A percentile compares a stretch with the other conserved stretches of the same genome.
These are phyloP conservation scores for Lithophane leautieri DNA, from an alignment of 2,888 invertebrate genomes.

Conservation along the genomic window DNA sequence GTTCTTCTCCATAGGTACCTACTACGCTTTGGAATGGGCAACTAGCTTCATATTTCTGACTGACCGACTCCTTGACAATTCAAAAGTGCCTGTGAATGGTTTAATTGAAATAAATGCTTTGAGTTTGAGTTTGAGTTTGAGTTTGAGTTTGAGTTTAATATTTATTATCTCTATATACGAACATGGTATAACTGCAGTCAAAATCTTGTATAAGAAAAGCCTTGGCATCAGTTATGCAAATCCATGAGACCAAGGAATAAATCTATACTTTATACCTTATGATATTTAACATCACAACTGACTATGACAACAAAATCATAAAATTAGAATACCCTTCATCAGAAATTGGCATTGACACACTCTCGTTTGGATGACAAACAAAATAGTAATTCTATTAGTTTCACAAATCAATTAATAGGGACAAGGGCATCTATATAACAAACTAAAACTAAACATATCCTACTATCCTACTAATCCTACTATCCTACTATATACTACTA, in stretches of 20 bases:
- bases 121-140: too few relatives aligned
- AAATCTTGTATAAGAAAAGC: not conserved
- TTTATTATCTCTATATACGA: not conserved
- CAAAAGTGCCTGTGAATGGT: too few relatives aligned
- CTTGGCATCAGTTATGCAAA: not conserved
- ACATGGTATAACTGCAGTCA: not conserved
- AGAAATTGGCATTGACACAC: slow-evolving; percentile 56
- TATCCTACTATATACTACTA: too few relatives aligned
- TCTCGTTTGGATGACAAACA: slow-evolving; percentile 15
- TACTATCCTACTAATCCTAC: too few relatives aligned
- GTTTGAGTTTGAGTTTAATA: too few relatives aligned
- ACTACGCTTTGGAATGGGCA: too few relatives aligned
- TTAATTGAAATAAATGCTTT: too few relatives aligned
- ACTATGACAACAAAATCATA: not conserved
- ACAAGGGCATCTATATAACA: slow-evolving; percentile 44
- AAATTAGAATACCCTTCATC: slow-evolving; percentile 37
- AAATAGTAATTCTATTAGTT: slow-evolving; percentile 37
- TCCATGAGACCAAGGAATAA: slow-evolving; percentile 2
- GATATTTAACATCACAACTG: not conserved
- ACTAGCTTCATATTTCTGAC: too few relatives aligned
- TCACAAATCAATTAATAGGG: slow-evolving; percentile 33
- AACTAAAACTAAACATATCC: too few relatives aligned
- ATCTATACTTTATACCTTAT: not conserved
- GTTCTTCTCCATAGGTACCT: too few relatives aligned
- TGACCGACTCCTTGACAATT: too few relatives aligned